Evolutionary conservation across 2,113 vertebrate species (phyloP), one percentile per base, ranked within the genome.

Genomic region (Epinephelus cyanopodus): DNA sequence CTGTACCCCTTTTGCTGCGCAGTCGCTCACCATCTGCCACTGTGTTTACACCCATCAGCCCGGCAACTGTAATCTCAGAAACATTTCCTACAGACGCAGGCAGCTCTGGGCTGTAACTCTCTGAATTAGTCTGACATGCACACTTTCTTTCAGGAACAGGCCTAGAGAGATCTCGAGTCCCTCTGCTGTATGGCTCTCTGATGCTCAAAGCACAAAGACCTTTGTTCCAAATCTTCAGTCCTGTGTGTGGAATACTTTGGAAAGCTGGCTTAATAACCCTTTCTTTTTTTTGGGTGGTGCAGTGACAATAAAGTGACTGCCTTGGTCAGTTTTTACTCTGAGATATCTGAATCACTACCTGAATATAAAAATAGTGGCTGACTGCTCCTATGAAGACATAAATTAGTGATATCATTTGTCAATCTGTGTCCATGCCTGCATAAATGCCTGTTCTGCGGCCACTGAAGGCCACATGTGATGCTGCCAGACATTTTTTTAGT

Each of bases 11-110:
- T 94, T 95, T 88, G 86, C 90, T 86, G 92, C 88, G 75, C 92
- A 91, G 93, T 93, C 85, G 85, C 90, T 95, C 92, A 85, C 96
- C 96, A 95, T 97, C 95, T 96, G 95, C 95, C 91, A 87, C 88
- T 84, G 90, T 95, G 94, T 96, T 96, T 96, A 95, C 94, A 93
- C 92, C 93, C 95, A 92, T 94, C 93, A 87, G 91, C 92, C 88
- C 88, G 81, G 94, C 91, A 87, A 93, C 94, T 92, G 94, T 90
- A 93, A 95, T 95, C 94, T 93, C 93, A 93, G 92, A 94, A 96
- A 94, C 91, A 91, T 96, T 96, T 96, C 94, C 95, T 95, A 84
- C 83, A 92, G 91, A 94, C 89, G 86, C 89, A 90, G 92, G 92
- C 92, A 74, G 86, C 80, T 85, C 74, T 13, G 56, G 78, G 86